Percentiles rank a stretch among this genome's conserved stretches.
These are phyloP conservation scores for Chaenocephalus aceratus DNA, from an alignment of 2,113 vertebrate species.

Conservation along the genomic window DNA sequence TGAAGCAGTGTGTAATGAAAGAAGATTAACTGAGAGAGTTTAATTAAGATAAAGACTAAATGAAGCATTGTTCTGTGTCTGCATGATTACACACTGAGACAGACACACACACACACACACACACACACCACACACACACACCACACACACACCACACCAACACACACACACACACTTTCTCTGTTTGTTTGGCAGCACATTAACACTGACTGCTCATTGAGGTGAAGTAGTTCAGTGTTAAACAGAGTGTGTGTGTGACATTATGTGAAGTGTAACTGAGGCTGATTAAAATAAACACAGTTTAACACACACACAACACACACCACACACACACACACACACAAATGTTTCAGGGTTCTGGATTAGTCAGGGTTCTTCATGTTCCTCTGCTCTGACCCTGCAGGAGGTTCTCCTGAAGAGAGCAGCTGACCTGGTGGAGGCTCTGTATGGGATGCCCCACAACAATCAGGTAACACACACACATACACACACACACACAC, in stretches of 20 bases:
- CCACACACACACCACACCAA: not conserved
- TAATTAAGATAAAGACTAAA: conserved; percentile 77
- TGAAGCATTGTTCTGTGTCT: conserved; percentile 59
- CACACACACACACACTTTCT: not conserved
- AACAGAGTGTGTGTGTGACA: conserved; percentile 11
- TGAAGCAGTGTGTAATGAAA: conserved; percentile 67
- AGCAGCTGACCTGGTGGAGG: conserved; percentile 96
- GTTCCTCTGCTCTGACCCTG: not conserved
- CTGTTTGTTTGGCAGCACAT: conserved; percentile 1
- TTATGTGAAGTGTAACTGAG: conserved; percentile 45
- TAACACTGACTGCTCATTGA: conserved; percentile 26
- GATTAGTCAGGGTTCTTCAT: conserved; percentile 80
- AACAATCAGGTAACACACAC: conserved; percentile 89
- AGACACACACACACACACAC: conserved; percentile 5
- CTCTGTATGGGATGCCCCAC: conserved; percentile 97
- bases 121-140: not conserved
- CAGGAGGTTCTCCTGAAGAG: conserved; percentile 97
- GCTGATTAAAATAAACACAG: conserved; percentile 48
- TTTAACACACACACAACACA: conserved; percentile 12
- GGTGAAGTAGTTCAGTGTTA: conserved; percentile 46
- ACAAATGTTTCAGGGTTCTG: not conserved
- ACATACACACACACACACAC: no score
- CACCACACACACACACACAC: not conserved
- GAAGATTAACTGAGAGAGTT: conserved; percentile 69
- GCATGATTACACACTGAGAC: conserved; percentile 25